Evolutionary conservation across 1,140 invertebrate species (phyloP), one percentile per base, ranked within the genome.

Genomic region (Lordiphosa mommai): DNA sequence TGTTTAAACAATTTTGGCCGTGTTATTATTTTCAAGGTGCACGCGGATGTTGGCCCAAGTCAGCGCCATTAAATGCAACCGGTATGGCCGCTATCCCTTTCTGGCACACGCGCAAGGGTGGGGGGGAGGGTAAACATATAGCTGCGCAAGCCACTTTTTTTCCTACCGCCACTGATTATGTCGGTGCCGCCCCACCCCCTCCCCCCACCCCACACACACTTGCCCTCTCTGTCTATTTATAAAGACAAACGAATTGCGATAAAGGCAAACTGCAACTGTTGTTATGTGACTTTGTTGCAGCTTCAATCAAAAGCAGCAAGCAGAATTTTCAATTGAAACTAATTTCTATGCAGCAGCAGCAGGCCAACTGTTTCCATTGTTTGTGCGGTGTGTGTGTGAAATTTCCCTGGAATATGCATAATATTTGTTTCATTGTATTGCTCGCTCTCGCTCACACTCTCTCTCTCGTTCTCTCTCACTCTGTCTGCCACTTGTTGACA

Each of bases 1-100:
- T 68, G 79, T 82, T 84, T 84, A 77, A 76, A 76, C 55, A 84
- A 84, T 71, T 66, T 80, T 84, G 77, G 77, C 76, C 76, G 67
- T 82, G 77, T 66, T 61, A 51, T 59, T 66, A 66, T 37, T 52
- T 66, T 84, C 71, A 82, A 82, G 76, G 76, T 82, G 76, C 66
- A 61, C 70, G 70, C 72, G 68, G 69, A 77, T 80, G 68, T 80
- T 58, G 69, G 6, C 23, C 23, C 23, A 27, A 27, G 23, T 7
- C 23, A 27, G 60, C 66, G 66, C 74, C 74, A 80, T 79, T 64
- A 65, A 68, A 68, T 56, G 69, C 74, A 80, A 80, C 74, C 74
- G 74, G 74, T 80, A 80, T 73, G 70, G 65, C 38, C 46, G 20
- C 49, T 60, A 48, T 51, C 37, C 37, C 47, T 47, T n/a, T 37